Percentiles rank a stretch among this genome's conserved stretches.
Conservation (phyloP, 2,888 invertebrate genomes). For the Teleogryllus oceanicus region DNA sequence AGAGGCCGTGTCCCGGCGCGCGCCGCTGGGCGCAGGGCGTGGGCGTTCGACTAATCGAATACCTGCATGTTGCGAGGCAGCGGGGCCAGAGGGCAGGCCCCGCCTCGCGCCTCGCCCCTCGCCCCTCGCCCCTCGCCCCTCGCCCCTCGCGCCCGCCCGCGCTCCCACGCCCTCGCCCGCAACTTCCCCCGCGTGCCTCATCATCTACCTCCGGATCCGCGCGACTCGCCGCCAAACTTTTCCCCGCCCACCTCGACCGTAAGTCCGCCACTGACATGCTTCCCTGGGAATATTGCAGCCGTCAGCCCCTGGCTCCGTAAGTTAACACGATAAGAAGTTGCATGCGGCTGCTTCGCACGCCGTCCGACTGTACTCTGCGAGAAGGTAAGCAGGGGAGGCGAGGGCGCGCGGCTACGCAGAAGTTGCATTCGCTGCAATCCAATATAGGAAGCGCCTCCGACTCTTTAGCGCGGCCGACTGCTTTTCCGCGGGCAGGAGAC, state of each 20-base stretch:
- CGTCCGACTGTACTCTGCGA: not conserved
- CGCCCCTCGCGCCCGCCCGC: not conserved
- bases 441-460: not conserved
- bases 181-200: not conserved
- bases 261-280: not conserved
- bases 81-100: no score
- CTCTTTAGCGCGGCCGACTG: not conserved
- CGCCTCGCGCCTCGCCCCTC: no score
- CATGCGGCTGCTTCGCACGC: not conserved
- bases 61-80: no score
- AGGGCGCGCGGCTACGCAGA: not conserved
- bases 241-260: slow-evolving; percentile 2
- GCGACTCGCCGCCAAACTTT: slow-evolving; percentile 6
- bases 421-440: slow-evolving; percentile 9
- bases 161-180: not conserved
- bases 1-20: no score
- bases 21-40: no score
- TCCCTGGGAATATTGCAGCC: slow-evolving; percentile 18
- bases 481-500: no score
- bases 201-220: slow-evolving; percentile 18
- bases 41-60: no score
- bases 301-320: slow-evolving; percentile 11
- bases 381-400: not conserved
- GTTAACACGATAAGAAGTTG: slow-evolving; percentile 18
- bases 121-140: no score